Conservation (phyloP, 2,113 vertebrate species). For the Brienomyrus longianalis region DNA sequence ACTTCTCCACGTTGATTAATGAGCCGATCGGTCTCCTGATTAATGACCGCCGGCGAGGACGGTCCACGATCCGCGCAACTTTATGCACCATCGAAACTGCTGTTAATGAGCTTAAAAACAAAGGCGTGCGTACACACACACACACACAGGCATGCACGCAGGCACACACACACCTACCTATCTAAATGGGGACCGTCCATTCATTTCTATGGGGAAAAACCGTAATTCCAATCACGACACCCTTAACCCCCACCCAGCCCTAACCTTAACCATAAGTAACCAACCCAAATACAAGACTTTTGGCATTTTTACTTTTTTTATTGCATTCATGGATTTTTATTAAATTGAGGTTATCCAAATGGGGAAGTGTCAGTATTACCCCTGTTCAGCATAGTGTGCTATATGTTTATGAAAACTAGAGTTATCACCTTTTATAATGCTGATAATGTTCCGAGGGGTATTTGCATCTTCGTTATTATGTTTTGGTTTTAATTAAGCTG, state of each 20-base stretch:
- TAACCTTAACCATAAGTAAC: too few species aligned
- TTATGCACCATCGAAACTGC: not conserved
- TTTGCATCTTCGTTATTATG: not conserved
- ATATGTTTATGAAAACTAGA: not conserved
- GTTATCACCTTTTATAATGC: not conserved
- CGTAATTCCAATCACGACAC: too few species aligned
- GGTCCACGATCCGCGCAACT: not conserved
- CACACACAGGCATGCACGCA: accelerated
- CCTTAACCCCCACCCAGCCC: too few species aligned
- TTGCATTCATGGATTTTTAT: too few species aligned
- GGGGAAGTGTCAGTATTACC: not conserved
- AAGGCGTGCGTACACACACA: not conserved
- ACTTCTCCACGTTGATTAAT: slow-evolving; percentile 8
- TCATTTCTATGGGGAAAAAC: too few species aligned
- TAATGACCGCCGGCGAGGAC: not conserved
- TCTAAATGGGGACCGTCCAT: too few species aligned
- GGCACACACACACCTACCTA: too few species aligned
- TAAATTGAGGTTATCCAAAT: too few species aligned
- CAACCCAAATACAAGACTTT: too few species aligned
- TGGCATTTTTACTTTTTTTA: too few species aligned
- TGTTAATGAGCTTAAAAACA: not conserved
- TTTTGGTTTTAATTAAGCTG: not conserved
- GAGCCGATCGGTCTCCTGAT: slow-evolving; percentile 1
- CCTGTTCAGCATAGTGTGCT: not conserved
- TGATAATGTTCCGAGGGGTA: not conserved